Percentiles rank a stretch among this genome's conserved stretches.
phyloP scores from a whole-genome alignment of 2,797 vertebrate genomes.

The Luscinia megarhynchos region DNA sequence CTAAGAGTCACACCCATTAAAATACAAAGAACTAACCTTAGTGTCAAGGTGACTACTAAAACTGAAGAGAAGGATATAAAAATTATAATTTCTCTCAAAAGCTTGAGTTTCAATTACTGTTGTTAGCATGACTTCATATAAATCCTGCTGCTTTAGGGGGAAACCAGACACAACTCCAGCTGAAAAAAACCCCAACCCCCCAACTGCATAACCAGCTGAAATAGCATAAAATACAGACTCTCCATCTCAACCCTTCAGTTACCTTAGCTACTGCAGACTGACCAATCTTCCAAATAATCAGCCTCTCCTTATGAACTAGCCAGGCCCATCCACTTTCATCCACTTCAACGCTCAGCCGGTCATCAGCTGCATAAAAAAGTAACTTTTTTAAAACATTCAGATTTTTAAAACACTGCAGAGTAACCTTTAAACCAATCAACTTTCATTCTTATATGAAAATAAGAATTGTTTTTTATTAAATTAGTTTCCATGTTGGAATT shows the following conservation, averaged over 20 bases:
- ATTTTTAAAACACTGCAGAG: background rate
- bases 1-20: background rate
- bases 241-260: background rate
- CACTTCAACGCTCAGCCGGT: slow-evolving; percentile 87
- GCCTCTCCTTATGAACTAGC: slow-evolving; percentile 88
- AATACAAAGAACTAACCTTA: background rate
- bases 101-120: background rate
- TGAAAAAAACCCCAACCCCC: accelerated
- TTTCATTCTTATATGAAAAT: background rate
- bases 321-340: slow-evolving; percentile 93
- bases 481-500: background rate
- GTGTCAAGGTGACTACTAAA: background rate
- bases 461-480: background rate
- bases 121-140: background rate
- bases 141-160: accelerated
- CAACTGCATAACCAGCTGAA: background rate
- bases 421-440: background rate
- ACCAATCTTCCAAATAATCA: slow-evolving; percentile 95
- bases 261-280: slow-evolving; percentile 92
- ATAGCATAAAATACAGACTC: background rate
- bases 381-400: background rate
- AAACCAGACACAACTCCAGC: background rate
- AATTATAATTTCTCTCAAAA: background rate
- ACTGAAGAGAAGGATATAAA: background rate
- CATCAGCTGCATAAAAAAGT: slow-evolving; percentile 71